These are phyloP conservation scores for Apotomis betuletana DNA, from an alignment of 2,888 invertebrate species.

Conservation along the genomic window DNA sequence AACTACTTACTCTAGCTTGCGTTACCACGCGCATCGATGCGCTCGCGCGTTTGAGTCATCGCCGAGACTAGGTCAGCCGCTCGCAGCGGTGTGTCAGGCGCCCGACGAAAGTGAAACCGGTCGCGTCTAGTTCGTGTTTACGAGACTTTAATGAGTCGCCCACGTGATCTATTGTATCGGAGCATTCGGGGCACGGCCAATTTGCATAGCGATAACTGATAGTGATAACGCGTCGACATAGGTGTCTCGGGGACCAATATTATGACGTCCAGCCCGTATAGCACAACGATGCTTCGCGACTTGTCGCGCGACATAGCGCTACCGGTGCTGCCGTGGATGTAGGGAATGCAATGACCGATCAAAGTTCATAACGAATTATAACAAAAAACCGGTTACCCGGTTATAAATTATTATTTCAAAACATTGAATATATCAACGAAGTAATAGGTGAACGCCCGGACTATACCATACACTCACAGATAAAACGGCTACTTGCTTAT, in stretches of 20 bases:
- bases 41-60: not conserved
- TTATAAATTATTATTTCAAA: too few relatives aligned
- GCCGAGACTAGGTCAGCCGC: not conserved
- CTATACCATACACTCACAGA: too few relatives aligned
- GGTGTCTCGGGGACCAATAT: not conserved
- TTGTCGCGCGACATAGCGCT: too few relatives aligned
- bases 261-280: not conserved
- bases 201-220: constrained; percentile 36
- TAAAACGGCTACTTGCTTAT: too few relatives aligned
- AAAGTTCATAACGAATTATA: too few relatives aligned
- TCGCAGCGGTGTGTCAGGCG: constrained; percentile 31
- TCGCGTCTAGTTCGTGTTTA: constrained; percentile 34
- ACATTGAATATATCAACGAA: too few relatives aligned
- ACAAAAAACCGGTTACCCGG: too few relatives aligned
- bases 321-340: too few relatives aligned
- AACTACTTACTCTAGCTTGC: not conserved
- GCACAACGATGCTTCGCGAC: too few relatives aligned
- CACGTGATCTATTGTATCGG: constrained; percentile 37
- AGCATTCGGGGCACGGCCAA: constrained; percentile 21
- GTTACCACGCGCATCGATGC: not conserved
- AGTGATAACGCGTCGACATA: constrained; percentile 20
- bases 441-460: too few relatives aligned
- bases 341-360: too few relatives aligned
- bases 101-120: constrained; percentile 39
- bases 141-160: constrained; percentile 29